These are phyloP conservation scores for Teleiodes luculella DNA, from an alignment of 2,888 invertebrate species.

Conservation along the genomic window DNA sequence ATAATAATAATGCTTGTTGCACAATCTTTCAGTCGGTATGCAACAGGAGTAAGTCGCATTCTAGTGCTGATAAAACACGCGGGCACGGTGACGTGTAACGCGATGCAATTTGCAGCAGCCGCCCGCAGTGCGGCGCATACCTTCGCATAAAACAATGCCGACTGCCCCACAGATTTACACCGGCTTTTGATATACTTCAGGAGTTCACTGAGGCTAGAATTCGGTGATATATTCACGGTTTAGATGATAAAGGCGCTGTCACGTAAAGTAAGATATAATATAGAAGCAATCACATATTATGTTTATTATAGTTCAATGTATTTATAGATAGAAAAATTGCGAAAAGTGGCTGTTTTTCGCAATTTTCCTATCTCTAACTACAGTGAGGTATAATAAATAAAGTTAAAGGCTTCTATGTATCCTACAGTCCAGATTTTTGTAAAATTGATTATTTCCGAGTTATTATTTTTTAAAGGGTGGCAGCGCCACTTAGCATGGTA, in stretches of 20 bases:
- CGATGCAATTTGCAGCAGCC: constrained; percentile 43
- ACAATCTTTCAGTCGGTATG: not conserved
- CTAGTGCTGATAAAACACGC: constrained; percentile 47
- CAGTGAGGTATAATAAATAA: no score
- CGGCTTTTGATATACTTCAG: constrained; percentile 20
- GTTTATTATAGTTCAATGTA: no score
- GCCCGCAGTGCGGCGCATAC: constrained; percentile 56
- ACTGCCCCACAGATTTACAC: constrained; percentile 33
- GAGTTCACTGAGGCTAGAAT: not conserved
- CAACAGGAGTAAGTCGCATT: constrained; percentile 32
- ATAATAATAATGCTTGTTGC: not conserved
- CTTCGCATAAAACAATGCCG: constrained; percentile 38
- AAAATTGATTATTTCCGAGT: no score
- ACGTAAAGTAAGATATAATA: no score
- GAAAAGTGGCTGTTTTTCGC: no score
- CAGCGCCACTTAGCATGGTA: no score
- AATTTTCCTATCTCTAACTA: no score
- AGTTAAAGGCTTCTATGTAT: no score
- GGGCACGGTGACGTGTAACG: constrained; percentile 32
- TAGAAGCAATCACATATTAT: no score
- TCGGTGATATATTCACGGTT: not conserved
- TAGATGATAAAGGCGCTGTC: not conserved
- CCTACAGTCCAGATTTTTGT: no score
- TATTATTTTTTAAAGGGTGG: no score
- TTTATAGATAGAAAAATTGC: no score